Evolutionary conservation across 1,140 invertebrate species (phyloP).

Genomic region (Lordiphosa mommai): DNA sequence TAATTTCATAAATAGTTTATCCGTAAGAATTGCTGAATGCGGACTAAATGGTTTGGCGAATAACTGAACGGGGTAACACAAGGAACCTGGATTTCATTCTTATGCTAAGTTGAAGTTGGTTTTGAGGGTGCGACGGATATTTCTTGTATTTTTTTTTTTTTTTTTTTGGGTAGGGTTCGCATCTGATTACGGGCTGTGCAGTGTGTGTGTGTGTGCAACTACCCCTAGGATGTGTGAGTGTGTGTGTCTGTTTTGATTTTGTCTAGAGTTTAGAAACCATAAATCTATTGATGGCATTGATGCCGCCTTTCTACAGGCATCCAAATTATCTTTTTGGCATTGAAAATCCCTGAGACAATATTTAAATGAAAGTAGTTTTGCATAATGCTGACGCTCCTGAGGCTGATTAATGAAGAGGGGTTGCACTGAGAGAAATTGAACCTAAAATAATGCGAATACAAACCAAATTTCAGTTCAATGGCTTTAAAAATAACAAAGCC

Average conservation of each 20-base stretch:
- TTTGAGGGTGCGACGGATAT: conserved; percentile 24
- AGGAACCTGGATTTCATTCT: conserved; percentile 37
- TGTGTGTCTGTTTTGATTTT: conserved; percentile 68
- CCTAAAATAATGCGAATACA: neutral
- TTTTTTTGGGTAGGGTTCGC: conserved; percentile 12
- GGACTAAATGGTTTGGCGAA: conserved; percentile 57
- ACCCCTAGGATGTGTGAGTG: conserved; percentile 34
- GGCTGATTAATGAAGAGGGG: neutral
- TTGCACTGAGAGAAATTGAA: conserved; percentile 16
- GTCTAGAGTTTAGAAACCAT: conserved; percentile 71
- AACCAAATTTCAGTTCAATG: no score
- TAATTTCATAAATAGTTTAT: conserved; percentile 78
- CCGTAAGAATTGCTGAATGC: conserved; percentile 65
- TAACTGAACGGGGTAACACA: conserved; percentile 24
- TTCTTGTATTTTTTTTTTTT: neutral
- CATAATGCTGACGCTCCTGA: conserved; percentile 40
- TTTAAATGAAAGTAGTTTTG: conserved; percentile 56
- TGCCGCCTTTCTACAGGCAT: conserved; percentile 66
- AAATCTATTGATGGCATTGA: conserved; percentile 77
- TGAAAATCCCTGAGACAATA: conserved; percentile 40
- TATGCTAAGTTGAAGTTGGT: conserved; percentile 43
- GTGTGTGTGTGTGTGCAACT: conserved; percentile 29
- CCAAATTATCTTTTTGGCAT: conserved; percentile 71
- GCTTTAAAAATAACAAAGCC: no score
- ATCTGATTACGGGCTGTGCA: conserved; percentile 2